Percentiles rank a stretch among this genome's conserved stretches.
phyloP scores from a whole-genome alignment of 2,888 invertebrate genomes.

The Himalopsyche anomala region DNA sequence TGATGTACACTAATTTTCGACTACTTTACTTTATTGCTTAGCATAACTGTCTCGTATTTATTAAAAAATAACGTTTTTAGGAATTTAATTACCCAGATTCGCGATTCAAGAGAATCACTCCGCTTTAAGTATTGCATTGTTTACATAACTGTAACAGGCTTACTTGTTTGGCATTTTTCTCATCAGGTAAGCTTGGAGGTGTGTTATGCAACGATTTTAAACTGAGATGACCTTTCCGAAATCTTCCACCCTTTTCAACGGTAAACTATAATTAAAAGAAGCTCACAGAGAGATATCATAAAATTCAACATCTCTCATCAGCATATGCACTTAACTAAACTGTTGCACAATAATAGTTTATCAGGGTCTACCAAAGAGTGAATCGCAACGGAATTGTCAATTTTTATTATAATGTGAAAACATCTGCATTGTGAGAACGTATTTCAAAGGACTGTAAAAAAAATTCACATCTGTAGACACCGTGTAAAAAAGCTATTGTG shows the following conservation, averaged over 20 bases:
- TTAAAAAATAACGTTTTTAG: slow-evolving; percentile 7
- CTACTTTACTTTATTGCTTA: background rate
- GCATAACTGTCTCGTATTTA: slow-evolving; percentile 5
- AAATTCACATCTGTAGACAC: too few relatives aligned
- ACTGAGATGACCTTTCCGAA: slow-evolving; percentile 4
- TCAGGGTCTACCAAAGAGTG: too few relatives aligned
- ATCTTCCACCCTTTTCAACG: slow-evolving; percentile 10
- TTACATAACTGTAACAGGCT: background rate
- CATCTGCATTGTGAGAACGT: too few relatives aligned
- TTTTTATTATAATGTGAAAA: too few relatives aligned
- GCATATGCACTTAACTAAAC: too few relatives aligned
- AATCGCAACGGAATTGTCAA: too few relatives aligned
- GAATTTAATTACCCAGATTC: slow-evolving; percentile 13
- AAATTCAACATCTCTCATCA: too few relatives aligned
- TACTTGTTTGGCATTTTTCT: background rate
- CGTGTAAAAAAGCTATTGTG: too few relatives aligned
- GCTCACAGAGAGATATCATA: background rate
- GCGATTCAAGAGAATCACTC: background rate
- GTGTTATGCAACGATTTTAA: background rate
- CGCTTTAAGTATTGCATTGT: slow-evolving; percentile 6
- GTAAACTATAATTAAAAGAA: background rate
- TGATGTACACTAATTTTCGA: background rate
- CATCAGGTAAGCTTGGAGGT: background rate
- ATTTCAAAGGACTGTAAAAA: too few relatives aligned
- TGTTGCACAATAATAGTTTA: too few relatives aligned